Base-by-base conservation (phyloP, 2,797 vertebrate species). In the Lepus townsendii region DNA sequence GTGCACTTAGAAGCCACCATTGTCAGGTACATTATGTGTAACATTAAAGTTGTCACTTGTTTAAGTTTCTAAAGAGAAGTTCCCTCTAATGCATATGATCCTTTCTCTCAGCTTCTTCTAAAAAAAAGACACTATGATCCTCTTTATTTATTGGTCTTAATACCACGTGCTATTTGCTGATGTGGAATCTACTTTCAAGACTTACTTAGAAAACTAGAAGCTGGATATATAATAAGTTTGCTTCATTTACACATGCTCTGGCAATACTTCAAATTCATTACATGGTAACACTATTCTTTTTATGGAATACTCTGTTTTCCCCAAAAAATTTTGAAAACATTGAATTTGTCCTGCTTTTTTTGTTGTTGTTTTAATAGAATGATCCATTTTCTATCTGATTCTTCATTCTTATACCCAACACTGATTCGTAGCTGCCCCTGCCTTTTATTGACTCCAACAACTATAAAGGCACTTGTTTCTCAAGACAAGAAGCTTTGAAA, bases 391-490 rank as follows among this genome's bases (percentile, higher is more conserved):
- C 60, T 42, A 10, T 19, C 57, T 68, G 27, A 20, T 12, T 26
- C 65, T 71, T 72, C 42, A 66, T 30, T 77, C 26, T 92, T n/a
- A 42, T 2, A 10, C 9, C 7, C 47, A 42, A 35, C 19, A 47
- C 42, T 76, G 26, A 22, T 22, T n/a, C 63, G 20, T 65, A 5
- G 4, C 32, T 50, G 26, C 7, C 20, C 12, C 20, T 57, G 16
- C 27, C 60, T 87, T 24, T 11, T 6, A 65, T 16, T 65, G 26
- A 62, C 60, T 42, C 17, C 50, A 38, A 14, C 35, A 57, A 35
- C 52, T 69, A 88, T 90, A 78, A 80, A 95, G 20, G 54, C 16
- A 85, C 52, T 69, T 85, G 32, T 24, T 65, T 63, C 72, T 47
- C 42, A 50, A 91, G 60, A 86, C n/a, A 85, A 88, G 60, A 86